Evolutionary conservation across 2,113 vertebrate genomes (phyloP), one percentile per base, ranked within the genome.

Genomic region (Harpagus bidentatus): DNA sequence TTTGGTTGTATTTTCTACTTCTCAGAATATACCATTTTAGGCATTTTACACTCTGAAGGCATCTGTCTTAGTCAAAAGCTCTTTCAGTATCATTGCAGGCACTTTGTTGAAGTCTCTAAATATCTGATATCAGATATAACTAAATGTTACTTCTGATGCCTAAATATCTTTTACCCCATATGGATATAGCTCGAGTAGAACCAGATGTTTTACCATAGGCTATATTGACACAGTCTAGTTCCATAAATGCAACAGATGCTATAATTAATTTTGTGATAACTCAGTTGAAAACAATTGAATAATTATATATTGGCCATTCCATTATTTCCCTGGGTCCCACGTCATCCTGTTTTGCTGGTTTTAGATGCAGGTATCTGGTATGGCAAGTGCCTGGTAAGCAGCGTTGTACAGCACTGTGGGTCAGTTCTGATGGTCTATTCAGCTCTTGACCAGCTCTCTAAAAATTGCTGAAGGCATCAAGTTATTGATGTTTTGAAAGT

Each of bases 321-420:
- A 5, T 11, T 42, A 32, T 47, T 90, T 92, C 7, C 65, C 36
- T 74, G 53, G 13, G 48, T 92, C 40, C 19, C 7, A 7, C 1
- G 1, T 83, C 16, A 17, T 38, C 56, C 34, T 73, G 1, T 53
- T 53, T 32, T 26, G 1, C 65, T 65, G 32, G 28, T 23, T 58
- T 77, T 59, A 8, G 29, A 7, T 45, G 47, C 5, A 29, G 47
- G 26, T 53, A 6, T 76, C 47, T 36, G 32, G 6, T 48, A 16
- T 2, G 7, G 10, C 0, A 2, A 19, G 18, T 67, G 29, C n/a
- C 38, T 47, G 8, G n/a, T 36, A 25, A 22, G 29, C 17, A 19
- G 45, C 14, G 40, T 10, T 58, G 17, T 26, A 12, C 42, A 69
- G n/a, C 34, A 15, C 20, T 50, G 29, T 20, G 18, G 25, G 20